phyloP scores from a whole-genome alignment of 23 tunicate species.

The Styela plicata region DNA sequence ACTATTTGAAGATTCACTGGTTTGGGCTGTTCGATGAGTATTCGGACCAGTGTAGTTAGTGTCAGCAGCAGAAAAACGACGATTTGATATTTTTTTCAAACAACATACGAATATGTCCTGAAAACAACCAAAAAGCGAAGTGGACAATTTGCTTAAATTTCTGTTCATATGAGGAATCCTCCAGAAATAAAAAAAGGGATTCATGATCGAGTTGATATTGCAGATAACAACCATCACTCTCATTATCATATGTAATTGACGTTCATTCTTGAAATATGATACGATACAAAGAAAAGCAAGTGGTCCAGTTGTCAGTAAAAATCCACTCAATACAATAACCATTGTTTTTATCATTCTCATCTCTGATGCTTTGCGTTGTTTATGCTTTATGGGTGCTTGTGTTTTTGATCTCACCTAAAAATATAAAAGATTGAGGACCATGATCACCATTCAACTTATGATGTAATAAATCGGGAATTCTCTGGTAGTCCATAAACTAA shows the following conservation, averaged over 20 bases:
- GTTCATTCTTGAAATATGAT: conserved; percentile 44
- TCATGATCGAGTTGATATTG: conserved; percentile 69
- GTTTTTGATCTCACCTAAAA: conserved; percentile 19
- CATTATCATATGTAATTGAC: conserved; percentile 51
- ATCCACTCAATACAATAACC: conserved; percentile 59
- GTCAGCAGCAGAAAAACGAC: not conserved
- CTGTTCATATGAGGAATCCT: conserved; percentile 54
- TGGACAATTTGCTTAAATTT: conserved; percentile 34
- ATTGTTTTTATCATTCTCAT: conserved; percentile 66
- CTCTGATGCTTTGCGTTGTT: conserved; percentile 30
- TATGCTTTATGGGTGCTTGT: conserved; percentile 3
- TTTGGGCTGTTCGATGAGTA: not conserved
- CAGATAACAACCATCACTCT: conserved; percentile 58
- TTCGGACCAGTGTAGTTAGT: not conserved
- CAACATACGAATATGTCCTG: not conserved
- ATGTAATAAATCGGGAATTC: too few relatives aligned
- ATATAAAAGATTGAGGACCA: too few relatives aligned
- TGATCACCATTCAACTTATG: too few relatives aligned
- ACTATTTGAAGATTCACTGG: not conserved
- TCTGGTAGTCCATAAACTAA: too few relatives aligned
- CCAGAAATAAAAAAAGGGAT: conserved; percentile 74
- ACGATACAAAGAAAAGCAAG: conserved; percentile 52
- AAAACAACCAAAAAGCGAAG: not conserved
- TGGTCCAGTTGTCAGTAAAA: conserved; percentile 65
- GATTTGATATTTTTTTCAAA: not conserved